These are phyloP conservation scores for Varanus salvator DNA, from an alignment of 2,113 vertebrate genomes.

Conservation along the genomic window DNA sequence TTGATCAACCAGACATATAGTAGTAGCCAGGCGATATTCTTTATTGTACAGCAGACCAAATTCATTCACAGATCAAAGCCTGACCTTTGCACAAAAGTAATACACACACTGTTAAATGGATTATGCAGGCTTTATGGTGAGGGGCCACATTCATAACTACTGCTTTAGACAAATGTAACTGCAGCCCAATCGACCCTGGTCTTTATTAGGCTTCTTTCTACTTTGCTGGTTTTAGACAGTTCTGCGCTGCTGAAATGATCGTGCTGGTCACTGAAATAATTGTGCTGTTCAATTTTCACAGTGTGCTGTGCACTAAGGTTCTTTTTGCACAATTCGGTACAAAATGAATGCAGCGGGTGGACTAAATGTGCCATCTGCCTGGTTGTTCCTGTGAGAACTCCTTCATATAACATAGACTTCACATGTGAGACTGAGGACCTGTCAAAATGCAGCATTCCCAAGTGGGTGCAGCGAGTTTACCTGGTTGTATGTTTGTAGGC, in stretches of 20 bases:
- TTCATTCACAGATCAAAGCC: conserved; percentile 51
- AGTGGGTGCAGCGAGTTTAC: no score
- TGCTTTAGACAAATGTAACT: not conserved
- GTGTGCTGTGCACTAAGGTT: no score
- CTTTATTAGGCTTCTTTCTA: not conserved
- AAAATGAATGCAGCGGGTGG: not conserved
- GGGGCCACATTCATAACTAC: not conserved
- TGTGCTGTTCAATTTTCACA: not conserved
- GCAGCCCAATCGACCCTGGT: not conserved
- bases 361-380: not conserved
- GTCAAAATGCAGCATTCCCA: no score
- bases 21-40: not conserved
- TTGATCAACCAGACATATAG: conserved; percentile 41
- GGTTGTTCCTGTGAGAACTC: no score
- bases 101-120: conserved; percentile 29
- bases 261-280: not conserved
- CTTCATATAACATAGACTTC: no score
- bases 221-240: not conserved
- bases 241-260: not conserved
- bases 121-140: not conserved
- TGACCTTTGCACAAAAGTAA: conserved; percentile 34
- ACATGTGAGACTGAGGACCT: no score
- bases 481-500: no score
- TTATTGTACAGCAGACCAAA: conserved; percentile 48
- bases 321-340: not conserved